Base-by-base conservation (phyloP, 2,113 vertebrate genomes). In the Melanocharis versteri region DNA sequence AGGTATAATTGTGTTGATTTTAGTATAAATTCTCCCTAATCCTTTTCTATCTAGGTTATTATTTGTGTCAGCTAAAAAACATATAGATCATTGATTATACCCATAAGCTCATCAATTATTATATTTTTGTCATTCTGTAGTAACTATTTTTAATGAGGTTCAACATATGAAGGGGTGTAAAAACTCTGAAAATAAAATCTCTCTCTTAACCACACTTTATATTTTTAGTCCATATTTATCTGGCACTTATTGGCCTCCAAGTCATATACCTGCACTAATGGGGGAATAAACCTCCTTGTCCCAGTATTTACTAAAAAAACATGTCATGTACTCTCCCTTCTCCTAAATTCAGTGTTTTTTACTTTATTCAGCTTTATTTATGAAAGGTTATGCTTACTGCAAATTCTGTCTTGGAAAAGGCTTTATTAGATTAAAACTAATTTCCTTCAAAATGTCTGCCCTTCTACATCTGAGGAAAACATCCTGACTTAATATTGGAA, bases 351-450 rank as follows among this genome's bases (percentile, higher is more conserved):
- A 50, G 27, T 24, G 21, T 15, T 30, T 50, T 45, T 35, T 60
- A 77, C 33, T 64, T 28, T 47, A 70, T 91, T 75, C 20, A 20
- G n/a, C 53, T 95, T 81, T 90, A 93, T 92, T 97, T 94, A 94
- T 66, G 94, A 94, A 95, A 95, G 60, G 62, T 70, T 96, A 89
- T 73, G 80, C 50, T 95, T 93, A 91, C 78, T 91, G 61, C 57
- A 90, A 89, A 97, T 96, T 93, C 87, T 86, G 61, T 95, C 96
- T 97, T 91, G 90, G 42, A 91, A 95, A 40, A 92, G 44, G 80
- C 73, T 95, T 95, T 40, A 92, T 85, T 97, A 96, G 90, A 97
- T 97, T 97, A 97, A 96, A 97, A 92, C 79, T 87, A 86, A 96
- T 84, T 95, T 96, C 79, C 73, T 83, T 94, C 90, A 96, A 92